These are phyloP conservation scores for Nerophis ophidion DNA, from an alignment of 2,113 vertebrate genomes.

Conservation along the genomic window DNA sequence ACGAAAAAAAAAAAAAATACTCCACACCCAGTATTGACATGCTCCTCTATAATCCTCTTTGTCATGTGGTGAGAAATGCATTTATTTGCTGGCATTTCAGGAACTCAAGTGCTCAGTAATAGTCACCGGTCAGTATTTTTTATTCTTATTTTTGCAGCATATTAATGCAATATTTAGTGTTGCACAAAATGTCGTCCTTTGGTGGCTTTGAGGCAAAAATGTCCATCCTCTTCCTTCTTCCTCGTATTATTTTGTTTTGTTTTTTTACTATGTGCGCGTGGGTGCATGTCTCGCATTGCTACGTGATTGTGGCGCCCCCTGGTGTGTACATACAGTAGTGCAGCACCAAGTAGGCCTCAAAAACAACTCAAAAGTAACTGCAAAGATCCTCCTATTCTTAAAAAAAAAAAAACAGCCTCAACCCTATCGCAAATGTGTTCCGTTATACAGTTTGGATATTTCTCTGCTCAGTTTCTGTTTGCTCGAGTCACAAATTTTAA, in stretches of 20 bases:
- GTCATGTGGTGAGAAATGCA: too few species aligned
- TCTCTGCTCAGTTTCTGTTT: slow-evolving; percentile 38
- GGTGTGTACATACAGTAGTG: slow-evolving; percentile 43
- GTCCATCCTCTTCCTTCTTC: slow-evolving; percentile 9
- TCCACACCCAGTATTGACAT: too few species aligned
- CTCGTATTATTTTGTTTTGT: background rate
- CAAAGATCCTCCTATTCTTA: slow-evolving; percentile 6
- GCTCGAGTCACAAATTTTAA: slow-evolving; percentile 55
- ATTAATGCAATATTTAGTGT: too few species aligned
- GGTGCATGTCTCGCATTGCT: slow-evolving; percentile 7
- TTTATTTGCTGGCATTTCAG: background rate
- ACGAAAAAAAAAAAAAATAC: too few species aligned
- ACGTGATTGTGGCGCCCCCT: slow-evolving; percentile 47
- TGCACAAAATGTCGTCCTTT: slow-evolving; percentile 4
- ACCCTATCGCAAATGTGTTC: slow-evolving; percentile 28
- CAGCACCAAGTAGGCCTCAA: slow-evolving; percentile 10
- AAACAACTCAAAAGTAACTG: too few species aligned
- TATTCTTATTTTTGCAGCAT: too few species aligned
- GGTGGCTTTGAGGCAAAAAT: slow-evolving; percentile 5
- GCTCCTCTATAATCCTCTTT: too few species aligned
- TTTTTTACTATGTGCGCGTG: slow-evolving; percentile 16
- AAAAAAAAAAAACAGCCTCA: slow-evolving; percentile 12
- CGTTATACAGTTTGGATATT: slow-evolving; percentile 15
- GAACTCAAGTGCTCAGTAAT: background rate
- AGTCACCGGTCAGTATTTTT: slow-evolving; percentile 4